Percentiles rank a stretch among this genome's conserved stretches.
Conservation (phyloP, 1,140 invertebrate species). For the Drosophila paulistorum region DNA sequence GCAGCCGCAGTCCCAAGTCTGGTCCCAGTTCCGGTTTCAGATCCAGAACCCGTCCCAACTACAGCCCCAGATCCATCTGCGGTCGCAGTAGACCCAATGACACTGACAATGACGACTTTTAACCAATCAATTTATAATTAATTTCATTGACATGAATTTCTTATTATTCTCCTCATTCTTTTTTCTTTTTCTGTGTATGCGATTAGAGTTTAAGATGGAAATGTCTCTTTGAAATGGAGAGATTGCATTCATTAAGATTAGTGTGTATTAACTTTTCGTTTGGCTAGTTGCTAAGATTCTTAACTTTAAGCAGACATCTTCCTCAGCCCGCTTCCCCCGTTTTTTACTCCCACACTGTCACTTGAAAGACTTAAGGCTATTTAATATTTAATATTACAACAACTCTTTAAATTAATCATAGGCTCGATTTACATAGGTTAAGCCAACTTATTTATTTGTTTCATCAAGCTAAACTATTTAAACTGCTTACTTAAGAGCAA, state of each 20-base stretch:
- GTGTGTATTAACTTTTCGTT: background rate
- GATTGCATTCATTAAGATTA: background rate
- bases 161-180: background rate
- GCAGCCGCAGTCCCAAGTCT: slow-evolving; percentile 12
- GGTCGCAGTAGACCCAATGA: background rate
- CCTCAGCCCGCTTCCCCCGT: background rate
- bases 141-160: background rate
- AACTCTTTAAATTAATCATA: background rate
- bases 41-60: slow-evolving; percentile 39
- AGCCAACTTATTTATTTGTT: background rate
- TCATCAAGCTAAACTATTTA: background rate
- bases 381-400: background rate
- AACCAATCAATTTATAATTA: slow-evolving; percentile 9
- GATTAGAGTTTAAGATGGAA: background rate
- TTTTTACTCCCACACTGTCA: background rate
- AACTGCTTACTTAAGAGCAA: background rate
- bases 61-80: slow-evolving; percentile 15
- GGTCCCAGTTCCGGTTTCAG: slow-evolving; percentile 31
- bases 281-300: background rate
- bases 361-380: slow-evolving; percentile 10
- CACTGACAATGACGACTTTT: background rate
- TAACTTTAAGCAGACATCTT: background rate
- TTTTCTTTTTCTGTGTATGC: background rate
- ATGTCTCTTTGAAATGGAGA: background rate
- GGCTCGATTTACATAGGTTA: background rate